These are phyloP conservation scores for Porites lutea DNA, from an alignment of 64 coral and sea anemone genomes.

Conservation along the genomic window DNA sequence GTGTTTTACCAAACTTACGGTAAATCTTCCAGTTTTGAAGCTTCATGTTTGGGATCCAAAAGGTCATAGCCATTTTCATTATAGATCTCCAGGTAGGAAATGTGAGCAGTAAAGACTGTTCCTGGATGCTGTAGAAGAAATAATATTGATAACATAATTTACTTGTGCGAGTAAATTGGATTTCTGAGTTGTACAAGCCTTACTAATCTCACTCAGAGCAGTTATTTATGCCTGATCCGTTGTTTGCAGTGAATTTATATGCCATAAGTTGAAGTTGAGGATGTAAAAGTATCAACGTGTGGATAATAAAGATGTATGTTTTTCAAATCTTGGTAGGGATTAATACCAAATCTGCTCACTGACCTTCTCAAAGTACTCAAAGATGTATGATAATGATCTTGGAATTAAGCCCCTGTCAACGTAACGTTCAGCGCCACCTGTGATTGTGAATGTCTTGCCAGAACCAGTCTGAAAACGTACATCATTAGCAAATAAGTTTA, in stretches of 20 bases:
- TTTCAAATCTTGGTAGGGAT: not conserved
- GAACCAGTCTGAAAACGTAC: constrained; percentile 87
- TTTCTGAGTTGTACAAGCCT: too few relatives aligned
- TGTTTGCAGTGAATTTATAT: too few relatives aligned
- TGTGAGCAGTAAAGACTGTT: constrained; percentile 87
- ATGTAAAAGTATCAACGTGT: not conserved
- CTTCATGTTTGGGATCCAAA: constrained; percentile 96
- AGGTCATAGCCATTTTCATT: constrained; percentile 99
- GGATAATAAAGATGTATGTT: not conserved
- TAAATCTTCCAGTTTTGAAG: constrained; percentile 90
- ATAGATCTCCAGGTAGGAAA: constrained; percentile 99
- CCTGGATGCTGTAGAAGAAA: constrained; percentile 74
- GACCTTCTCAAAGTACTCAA: constrained; percentile 97
- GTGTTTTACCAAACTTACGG: constrained; percentile 76
- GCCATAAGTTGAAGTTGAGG: too few relatives aligned
- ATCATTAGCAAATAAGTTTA: not conserved
- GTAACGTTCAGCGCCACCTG: constrained; percentile 95
- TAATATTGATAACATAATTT: not conserved
- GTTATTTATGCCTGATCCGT: too few relatives aligned
- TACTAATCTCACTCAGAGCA: too few relatives aligned
- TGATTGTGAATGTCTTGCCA: constrained; percentile 98
- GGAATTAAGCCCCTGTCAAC: constrained; percentile 96
- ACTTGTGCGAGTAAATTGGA: too few relatives aligned
- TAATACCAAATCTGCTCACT: too few relatives aligned
- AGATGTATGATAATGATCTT: constrained; percentile 94